These are phyloP conservation scores for Lysiphlebus fabarum DNA, from an alignment of 1,140 invertebrate genomes.

Conservation along the genomic window DNA sequence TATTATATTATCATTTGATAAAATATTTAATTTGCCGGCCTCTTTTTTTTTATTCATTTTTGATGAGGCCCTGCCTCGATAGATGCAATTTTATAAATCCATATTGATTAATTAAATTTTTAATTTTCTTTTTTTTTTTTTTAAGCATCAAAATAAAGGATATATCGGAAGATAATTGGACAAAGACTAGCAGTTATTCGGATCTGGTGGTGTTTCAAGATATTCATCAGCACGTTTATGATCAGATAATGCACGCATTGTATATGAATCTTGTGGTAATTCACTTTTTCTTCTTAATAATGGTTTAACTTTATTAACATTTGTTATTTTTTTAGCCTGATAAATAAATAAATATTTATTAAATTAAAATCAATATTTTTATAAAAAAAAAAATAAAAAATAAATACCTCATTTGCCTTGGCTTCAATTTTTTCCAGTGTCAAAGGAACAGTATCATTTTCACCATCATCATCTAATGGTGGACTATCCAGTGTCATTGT, in stretches of 20 bases:
- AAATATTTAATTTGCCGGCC: background rate
- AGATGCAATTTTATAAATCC: background rate
- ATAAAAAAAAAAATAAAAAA: slow-evolving; percentile 22
- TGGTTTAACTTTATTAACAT: slow-evolving; percentile 76
- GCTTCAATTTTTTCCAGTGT: slow-evolving; percentile 76
- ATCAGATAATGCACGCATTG: slow-evolving; percentile 83
- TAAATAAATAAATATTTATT: slow-evolving; percentile 4
- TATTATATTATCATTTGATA: too few relatives aligned
- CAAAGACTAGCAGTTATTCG: slow-evolving; percentile 76
- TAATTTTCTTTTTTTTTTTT: slow-evolving; percentile 6
- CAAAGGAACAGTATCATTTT: slow-evolving; percentile 55
- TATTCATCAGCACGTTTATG: slow-evolving; percentile 89
- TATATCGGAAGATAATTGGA: slow-evolving; percentile 34
- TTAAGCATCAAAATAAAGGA: slow-evolving; percentile 9
- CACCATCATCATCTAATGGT: slow-evolving; percentile 62
- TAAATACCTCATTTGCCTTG: slow-evolving; percentile 74
- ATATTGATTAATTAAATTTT: slow-evolving; percentile 1
- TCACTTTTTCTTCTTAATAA: slow-evolving; percentile 91
- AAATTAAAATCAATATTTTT: slow-evolving; percentile 1
- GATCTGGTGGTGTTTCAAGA: slow-evolving; percentile 78
- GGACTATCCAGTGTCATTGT: slow-evolving; percentile 42
- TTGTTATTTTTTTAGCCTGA: slow-evolving; percentile 52
- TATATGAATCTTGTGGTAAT: slow-evolving; percentile 86
- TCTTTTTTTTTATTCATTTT: background rate
- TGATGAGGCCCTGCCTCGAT: slow-evolving; percentile 1